Conservation (phyloP, 2,113 vertebrate species). For the Lichenostomus cassidix region DNA sequence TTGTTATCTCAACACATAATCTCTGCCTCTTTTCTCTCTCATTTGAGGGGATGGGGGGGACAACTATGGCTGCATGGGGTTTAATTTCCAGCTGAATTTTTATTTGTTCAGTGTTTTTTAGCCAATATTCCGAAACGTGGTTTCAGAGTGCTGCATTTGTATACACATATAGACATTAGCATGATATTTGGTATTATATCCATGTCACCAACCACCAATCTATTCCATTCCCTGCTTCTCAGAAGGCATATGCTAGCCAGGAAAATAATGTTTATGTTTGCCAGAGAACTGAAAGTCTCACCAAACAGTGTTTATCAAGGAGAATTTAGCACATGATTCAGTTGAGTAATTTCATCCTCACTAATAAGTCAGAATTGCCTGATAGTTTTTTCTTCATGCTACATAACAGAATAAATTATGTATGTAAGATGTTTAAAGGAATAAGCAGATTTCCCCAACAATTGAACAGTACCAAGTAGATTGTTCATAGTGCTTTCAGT, state of each 20-base stretch:
- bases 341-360: background rate
- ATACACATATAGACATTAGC: background rate
- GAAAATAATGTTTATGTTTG: background rate
- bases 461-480: background rate
- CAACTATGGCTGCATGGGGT: rapidly evolving
- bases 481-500: background rate
- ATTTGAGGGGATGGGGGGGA: rapidly evolving
- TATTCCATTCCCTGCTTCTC: background rate
- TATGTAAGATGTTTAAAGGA: background rate
- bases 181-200: background rate
- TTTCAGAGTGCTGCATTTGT: background rate
- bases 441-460: background rate
- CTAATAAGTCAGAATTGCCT: background rate
- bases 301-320: background rate
- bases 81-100: background rate
- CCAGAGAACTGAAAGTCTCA: background rate
- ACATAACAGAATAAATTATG: background rate
- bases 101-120: background rate
- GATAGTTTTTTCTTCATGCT: background rate
- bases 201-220: background rate
- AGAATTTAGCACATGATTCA: background rate
- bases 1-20: background rate
- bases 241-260: background rate
- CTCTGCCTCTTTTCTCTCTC: background rate
- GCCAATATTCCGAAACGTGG: background rate